Evolutionary conservation across 2,888 invertebrate species (phyloP), one percentile per base, ranked within the genome.

Genomic region (Gastracanthus pulcherrimus): DNA sequence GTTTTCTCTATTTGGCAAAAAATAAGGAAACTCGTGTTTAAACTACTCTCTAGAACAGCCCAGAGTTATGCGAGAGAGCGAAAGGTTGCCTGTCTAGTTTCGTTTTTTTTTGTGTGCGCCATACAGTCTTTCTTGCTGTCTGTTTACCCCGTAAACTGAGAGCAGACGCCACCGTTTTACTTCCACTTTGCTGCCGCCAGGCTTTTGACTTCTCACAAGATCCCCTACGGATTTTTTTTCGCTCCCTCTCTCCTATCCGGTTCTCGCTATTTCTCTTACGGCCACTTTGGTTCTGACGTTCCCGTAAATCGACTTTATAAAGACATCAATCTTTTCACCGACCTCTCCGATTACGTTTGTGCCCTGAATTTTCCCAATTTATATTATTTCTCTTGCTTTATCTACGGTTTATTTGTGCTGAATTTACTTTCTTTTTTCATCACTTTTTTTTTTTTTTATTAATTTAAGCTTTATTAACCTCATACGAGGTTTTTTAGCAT

Each of bases 131-230:
- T 74, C 70, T 75, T 58, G 67, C 64, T 41, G 74, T 48, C 74
- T 78, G 67, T 75, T 72, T 74, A 78, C 66, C 64, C 76, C 75
- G 70, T 80, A 79, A 82, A 82, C 80, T 72, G 62, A 60, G 48
- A 81, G 78, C 75, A 74, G 66, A 76, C 72, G 67, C 62, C 48
- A 34, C 55, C 72, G 78, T 74, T 83, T 79, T 76, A 83, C 76
- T 71, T 72, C 48, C 55, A 31, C 60, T 74, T 66, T 41, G 70
- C 67, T 58, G 66, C 67, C 45, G 66, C 81, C 71, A 76, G 71
- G 64, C 80, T 76, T 75, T 71, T 64, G 71, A 76, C 76, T 72
- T 38, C 60, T 76, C 64, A 36, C 75, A 34, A 76, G 51, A 66
- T 55, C 36, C 64, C 75, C 51, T 29, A 64, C 55, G 60, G 55